phyloP scores from a whole-genome alignment of 1,140 invertebrate genomes.

The Daktulosphaira vitifoliae region DNA sequence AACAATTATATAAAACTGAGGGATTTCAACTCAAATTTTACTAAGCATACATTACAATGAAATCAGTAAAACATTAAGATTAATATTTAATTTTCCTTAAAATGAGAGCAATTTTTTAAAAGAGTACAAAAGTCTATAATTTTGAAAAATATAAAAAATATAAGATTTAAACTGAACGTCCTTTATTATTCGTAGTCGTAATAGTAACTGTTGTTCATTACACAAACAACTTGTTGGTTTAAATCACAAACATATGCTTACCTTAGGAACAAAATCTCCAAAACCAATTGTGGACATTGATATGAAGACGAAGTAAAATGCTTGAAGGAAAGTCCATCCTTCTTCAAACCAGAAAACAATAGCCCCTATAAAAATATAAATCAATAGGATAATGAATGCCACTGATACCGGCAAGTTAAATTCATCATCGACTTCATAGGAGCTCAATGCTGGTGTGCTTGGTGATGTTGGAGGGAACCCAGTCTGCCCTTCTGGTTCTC shows the following conservation, averaged over 20 bases:
- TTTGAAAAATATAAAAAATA: too few species aligned
- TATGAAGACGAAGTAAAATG: slow-evolving; percentile 92
- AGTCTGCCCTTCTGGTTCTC: slow-evolving; percentile 42
- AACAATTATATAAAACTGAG: too few species aligned
- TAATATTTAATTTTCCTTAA: too few species aligned
- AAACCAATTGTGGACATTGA: slow-evolving; percentile 88
- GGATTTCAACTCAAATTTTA: too few species aligned
- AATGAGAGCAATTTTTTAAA: too few species aligned
- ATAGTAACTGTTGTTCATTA: too few species aligned
- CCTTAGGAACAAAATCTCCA: slow-evolving; percentile 77
- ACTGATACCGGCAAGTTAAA: slow-evolving; percentile 85
- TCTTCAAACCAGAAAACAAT: slow-evolving; percentile 69
- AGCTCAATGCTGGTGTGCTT: slow-evolving; percentile 64
- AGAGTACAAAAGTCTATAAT: too few species aligned
- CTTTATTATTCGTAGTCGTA: too few species aligned
- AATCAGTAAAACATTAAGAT: too few species aligned
- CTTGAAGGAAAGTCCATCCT: slow-evolving; percentile 72
- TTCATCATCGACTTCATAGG: slow-evolving; percentile 74
- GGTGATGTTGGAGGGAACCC: slow-evolving; percentile 24
- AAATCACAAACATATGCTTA: slow-evolving; percentile 37
- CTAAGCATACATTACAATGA: too few species aligned
- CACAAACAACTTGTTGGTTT: too few species aligned
- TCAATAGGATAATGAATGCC: slow-evolving; percentile 67
- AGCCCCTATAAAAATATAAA: slow-evolving; percentile 79
- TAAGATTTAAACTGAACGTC: slow-evolving; percentile 35